Percentiles rank a stretch among this genome's conserved stretches.
Conservation (phyloP, 2,113 vertebrate species). For the Catharus fuscescens region DNA sequence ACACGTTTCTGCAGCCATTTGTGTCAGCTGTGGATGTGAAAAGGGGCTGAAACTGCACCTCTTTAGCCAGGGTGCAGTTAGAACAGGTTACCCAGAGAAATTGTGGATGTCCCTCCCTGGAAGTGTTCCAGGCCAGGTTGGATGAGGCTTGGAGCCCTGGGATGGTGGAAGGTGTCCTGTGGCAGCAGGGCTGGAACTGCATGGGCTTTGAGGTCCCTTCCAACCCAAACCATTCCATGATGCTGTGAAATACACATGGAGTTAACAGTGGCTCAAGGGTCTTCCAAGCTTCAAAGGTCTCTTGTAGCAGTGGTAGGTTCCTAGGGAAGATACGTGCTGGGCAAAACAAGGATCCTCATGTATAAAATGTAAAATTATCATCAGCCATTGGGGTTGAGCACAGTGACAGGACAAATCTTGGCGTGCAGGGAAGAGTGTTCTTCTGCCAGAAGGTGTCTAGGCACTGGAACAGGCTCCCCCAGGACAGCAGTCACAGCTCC, state of each 20-base stretch:
- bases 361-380: not conserved
- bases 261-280: rapidly evolving
- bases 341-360: not conserved
- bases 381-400: not conserved
- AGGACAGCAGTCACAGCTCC: not conserved
- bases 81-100: not conserved
- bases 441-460: not conserved
- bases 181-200: not conserved
- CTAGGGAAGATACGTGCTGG: not conserved
- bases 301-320: not conserved
- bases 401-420: not conserved
- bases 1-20: not conserved
- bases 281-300: not conserved
- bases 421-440: rapidly evolving
- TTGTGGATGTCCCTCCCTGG: not conserved
- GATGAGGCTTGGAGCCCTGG: not conserved
- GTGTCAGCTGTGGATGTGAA: not conserved
- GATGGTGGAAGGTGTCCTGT: not conserved
- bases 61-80: not conserved
- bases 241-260: rapidly evolving
- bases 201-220: not conserved
- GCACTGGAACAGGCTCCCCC: not conserved
- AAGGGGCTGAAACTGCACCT: not conserved
- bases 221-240: not conserved
- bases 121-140: not conserved